Evolutionary conservation across 2,797 vertebrate genomes (phyloP), one percentile per base, ranked within the genome.

Genomic region (Myripristis jacobus): DNA sequence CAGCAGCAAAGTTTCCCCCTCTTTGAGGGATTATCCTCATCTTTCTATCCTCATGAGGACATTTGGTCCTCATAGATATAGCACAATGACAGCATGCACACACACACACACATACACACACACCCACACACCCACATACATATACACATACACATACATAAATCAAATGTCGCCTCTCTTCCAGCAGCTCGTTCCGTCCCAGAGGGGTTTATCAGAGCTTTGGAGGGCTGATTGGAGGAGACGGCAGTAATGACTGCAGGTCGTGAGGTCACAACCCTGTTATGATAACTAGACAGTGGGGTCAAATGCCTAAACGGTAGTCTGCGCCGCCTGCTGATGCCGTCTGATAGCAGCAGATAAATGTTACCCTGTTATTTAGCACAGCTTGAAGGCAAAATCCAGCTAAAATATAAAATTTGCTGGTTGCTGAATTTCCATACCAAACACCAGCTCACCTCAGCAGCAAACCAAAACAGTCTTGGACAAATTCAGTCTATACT

Each of bases 281-380:
- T 87, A 87, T 87, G 85, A 89, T 88, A 87, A 91, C 84, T 87
- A 82, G 89, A 83, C 84, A 75, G 53, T 62, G 83, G 79, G 86
- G 85, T 91, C 86, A 91, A 46, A 62, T 34, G 24, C 50, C 68
- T 84, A 58, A 79, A 79, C 46, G 22, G 68, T 55, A 27, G 70
- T 43, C 38, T 6, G 60, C 76, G 43, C 47, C 21, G 64, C 16
- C 74, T 55, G 80, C 83, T 84, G 85, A 76, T 75, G 65, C 65
- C 43, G 79, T 53, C 50, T 25, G 79, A 91, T 89, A 87, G 74
- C 61, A 65, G 59, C 56, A 74, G 48, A 74, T 70, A 77, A 84
- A 63, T 47, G 58, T 10, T 51, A 41, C 57, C 71, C 71, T 73
- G 66, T 84, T 71, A 78, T 62, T 70, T 19, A 65, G 51, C 48